Base-by-base conservation (phyloP, 2,888 invertebrate genomes). In the Drosophila robusta region DNA sequence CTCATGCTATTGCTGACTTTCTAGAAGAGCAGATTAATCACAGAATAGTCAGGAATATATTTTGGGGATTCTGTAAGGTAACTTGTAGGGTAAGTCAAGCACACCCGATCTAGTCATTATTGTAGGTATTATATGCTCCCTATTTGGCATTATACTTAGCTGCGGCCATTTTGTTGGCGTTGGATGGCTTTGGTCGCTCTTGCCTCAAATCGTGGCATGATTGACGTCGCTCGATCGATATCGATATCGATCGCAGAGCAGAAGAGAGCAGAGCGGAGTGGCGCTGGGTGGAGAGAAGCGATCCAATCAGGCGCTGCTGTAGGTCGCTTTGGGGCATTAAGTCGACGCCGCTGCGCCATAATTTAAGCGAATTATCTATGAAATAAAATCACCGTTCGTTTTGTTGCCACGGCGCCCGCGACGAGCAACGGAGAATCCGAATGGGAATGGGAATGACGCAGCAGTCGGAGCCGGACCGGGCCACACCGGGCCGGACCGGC, bases 341-440 rank as follows among this genome's bases (percentile, higher is more conserved):
- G 70, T 57, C 70, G 70, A 82, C 75, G 73, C 62, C 65, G 77
- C 73, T 80, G 82, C 78, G 87, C 87, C 85, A 90, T 89, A 89
- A 89, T 90, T 89, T 89, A 90, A 88, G 85, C 87, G 83, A 78
- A 88, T 89, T 89, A 90, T 89, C 89, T 90, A 85, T 87, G 87
- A 89, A 90, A 85, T 79, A 76, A 87, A 90, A 89, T 90, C 89
- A 82, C 75, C 80, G 80, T 80, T 86, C 67, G 76, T 60, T 77
- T 78, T 71, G 60, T 57, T 34, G 61, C 83, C 56, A 24, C 62
- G 64, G 68, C 73, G 75, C 78, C 70, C 80, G 63, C 67, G 63
- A 54, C 47, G 46, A 62, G 66, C 47, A 41, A 52, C 45, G 44
- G 58, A 39, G 54, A 45, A 46, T 12, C 38, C 45, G 45, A 60